Base-by-base conservation (phyloP, 2,113 vertebrate species). In the Marmota monax region DNA sequence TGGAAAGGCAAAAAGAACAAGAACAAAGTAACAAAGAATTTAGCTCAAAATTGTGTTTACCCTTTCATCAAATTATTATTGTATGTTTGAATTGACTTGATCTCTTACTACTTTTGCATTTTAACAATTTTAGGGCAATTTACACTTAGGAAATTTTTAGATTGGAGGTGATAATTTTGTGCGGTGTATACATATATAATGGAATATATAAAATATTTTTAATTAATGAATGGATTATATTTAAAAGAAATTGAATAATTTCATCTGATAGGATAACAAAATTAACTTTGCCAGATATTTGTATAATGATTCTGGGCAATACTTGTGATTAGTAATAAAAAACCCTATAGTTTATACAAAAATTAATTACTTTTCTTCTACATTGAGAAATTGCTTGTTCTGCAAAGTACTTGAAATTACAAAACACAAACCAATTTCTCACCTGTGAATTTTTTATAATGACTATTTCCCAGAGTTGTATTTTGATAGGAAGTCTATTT, bases 401-500 rank as follows among this genome's bases (percentile, higher is more conserved):
- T 63, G 11, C 18, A 34, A 45, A 77, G 70, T 63, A 61, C 4
- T 90, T 95, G 39, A 74, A 86, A 77, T 80, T 74, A 82, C 20
- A 80, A 90, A 80, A 45, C 45, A 34, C 1, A 85, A 74, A 63
- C 8, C 25, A 80, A 27, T 58, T 61, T 84, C 42, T 84, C 56
- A 58, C 14, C 17, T 80, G 45, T 45, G 4, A 23, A 39, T 65
- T 95, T 73, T 70, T 37, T 91, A 45, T 84, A 91, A 78, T 51
- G 14, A 65, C 34, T 91, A 53, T 53, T 96, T 95, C 65, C 0
- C 1, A 78, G 18, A 73, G 2, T 65, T 91, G 2, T 29, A 79
- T 92, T 94, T 83, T 87, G n/a, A 14, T 45, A 61, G 61, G 63
- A 67, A 73, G 65, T 88, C 17, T 82, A 58, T 79, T 84, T 61